phyloP scores from a whole-genome alignment of 2,797 vertebrate species.

The Discoglossus pictus region DNA sequence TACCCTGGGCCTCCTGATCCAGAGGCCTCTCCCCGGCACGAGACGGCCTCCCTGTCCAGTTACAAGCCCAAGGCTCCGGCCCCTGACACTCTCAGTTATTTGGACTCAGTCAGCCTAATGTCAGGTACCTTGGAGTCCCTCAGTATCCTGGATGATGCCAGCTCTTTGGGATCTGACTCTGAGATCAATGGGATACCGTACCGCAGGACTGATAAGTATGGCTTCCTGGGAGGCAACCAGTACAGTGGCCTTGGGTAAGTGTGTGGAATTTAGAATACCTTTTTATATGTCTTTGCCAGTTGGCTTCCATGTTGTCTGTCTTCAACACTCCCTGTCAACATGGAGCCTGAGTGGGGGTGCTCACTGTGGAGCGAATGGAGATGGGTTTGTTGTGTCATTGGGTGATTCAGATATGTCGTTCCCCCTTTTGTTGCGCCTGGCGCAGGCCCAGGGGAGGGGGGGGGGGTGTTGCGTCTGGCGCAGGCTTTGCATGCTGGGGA shows the following conservation, averaged over 20 bases:
- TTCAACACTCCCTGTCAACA: no score
- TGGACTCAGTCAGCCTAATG: conserved; percentile 89
- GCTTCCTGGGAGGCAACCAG: conserved; percentile 86
- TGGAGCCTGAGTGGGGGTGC: no score
- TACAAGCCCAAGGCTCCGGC: conserved; percentile 68
- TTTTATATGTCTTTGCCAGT: no score
- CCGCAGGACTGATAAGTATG: conserved; percentile 87
- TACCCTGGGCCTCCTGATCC: conserved; percentile 32
- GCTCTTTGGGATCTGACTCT: conserved; percentile 88
- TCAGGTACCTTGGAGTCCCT: conserved; percentile 89
- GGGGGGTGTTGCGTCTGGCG: no score
- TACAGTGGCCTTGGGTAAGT: conserved; percentile 70
- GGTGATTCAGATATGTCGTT: no score
- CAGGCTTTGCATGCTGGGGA: no score
- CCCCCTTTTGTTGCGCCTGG: no score
- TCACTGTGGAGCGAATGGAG: no score
- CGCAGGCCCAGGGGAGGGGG: no score
- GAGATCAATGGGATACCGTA: conserved; percentile 81
- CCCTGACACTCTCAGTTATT: conserved; percentile 81
- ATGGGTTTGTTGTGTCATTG: no score
- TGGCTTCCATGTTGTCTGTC: no score
- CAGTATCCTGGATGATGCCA: conserved; percentile 80
- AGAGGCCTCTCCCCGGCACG: conserved; percentile 41
- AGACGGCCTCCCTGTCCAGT: conserved; percentile 60
- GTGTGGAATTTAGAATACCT: not conserved